Percentiles rank a stretch among this genome's conserved stretches.
phyloP scores from a whole-genome alignment of 2,797 vertebrate species.

The Iguana delicatissima region DNA sequence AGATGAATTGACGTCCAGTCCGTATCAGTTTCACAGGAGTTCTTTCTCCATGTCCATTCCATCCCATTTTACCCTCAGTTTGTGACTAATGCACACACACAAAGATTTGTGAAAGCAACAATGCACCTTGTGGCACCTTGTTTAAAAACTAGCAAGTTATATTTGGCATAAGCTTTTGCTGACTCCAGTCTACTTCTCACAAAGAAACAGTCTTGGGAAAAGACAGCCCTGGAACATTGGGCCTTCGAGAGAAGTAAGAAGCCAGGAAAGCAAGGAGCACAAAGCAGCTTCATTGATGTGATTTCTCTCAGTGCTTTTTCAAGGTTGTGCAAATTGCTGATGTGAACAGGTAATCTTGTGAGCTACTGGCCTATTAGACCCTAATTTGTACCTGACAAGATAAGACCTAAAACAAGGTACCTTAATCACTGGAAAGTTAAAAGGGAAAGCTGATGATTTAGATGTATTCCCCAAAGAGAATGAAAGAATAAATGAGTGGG shows the following conservation, averaged over 20 bases:
- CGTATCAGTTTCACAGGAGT: not conserved
- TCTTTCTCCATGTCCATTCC: not conserved
- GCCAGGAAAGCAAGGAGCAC: not conserved
- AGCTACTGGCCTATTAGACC: not conserved
- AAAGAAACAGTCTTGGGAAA: not conserved
- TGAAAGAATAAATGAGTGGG: not conserved
- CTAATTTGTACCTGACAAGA: constrained; percentile 34
- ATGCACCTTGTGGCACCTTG: not conserved
- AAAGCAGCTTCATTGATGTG: not conserved
- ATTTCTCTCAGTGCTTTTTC: constrained; percentile 21
- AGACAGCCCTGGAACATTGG: not conserved
- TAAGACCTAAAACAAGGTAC: constrained; percentile 25
- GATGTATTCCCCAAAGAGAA: constrained; percentile 32
- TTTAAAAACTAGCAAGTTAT: not conserved
- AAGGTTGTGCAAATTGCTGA: constrained; percentile 15
- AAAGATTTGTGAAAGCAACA: not conserved
- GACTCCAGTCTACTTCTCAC: not conserved
- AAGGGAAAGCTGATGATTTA: constrained; percentile 44
- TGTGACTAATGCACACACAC: not conserved
- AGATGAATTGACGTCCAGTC: not conserved
- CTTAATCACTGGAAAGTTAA: constrained; percentile 26
- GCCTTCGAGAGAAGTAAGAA: not conserved
- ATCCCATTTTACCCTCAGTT: not conserved
- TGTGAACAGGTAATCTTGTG: constrained; percentile 34
- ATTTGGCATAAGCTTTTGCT: not conserved